Evolutionary conservation across 2,797 vertebrate genomes (phyloP), one percentile per base, ranked within the genome.

Genomic region (Artibeus lituratus): DNA sequence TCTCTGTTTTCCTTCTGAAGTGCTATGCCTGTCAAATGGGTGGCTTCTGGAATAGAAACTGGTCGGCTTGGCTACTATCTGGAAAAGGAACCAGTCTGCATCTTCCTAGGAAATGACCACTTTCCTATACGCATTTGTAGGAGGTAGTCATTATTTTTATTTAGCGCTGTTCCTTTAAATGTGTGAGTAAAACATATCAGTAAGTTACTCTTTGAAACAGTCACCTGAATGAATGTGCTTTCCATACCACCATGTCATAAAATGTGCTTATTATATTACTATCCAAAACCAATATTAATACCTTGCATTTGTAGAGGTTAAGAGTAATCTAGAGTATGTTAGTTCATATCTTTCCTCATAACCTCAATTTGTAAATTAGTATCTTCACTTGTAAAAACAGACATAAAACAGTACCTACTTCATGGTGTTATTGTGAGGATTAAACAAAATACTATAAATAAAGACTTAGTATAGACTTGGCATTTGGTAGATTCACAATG

Each of bases 81-180:
- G 42, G 70, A 88, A 87, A 85, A 44, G 62, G n/a, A 94, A 76
- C 53, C 81, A 35, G 16, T 44, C 35, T 32, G 21, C 0, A 1
- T 92, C 16, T 87, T 82, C 65, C 74, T 86, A 81, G 83, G 85
- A 96, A 95, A 80, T 53, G 16, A 51, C 76, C 19, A 65, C 74
- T 72, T 67, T 42, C 70, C 72, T 8, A 65, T 15, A 70, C 26
- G n/a, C 24, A 2, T 88, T 42, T 86, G 19, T 67, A 92, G 47
- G 44, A 65, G 19, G 32, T 10, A 92, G 53, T 91, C 35, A 47
- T 67, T 90, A 35, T 83, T 51, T 90, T 95, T 87, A 90, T 70
- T 92, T 94, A 94, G 44, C 18, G 83, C 3, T 19, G 7, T 37
- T 91, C 39, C 51, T 65, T 82, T 95, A 49, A 88, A 85, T 55